Conservation (phyloP, 2,888 invertebrate genomes). For the Macropis europaea region DNA sequence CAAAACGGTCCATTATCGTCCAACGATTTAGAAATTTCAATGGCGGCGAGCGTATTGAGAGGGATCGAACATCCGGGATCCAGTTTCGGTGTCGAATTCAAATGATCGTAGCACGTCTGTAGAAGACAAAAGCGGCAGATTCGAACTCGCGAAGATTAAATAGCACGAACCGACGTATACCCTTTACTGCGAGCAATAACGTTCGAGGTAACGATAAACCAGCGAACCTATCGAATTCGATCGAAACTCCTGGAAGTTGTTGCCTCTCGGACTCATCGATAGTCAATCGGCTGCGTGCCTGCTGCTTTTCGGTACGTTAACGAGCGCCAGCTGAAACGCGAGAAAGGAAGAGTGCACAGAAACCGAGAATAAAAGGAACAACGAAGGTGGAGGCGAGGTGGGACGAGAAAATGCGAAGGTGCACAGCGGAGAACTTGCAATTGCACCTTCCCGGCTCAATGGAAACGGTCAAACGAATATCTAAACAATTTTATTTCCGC, state of each 20-base stretch:
- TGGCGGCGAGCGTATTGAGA: too few relatives aligned
- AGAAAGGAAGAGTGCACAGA: background rate
- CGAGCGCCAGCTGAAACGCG: conserved; percentile 12
- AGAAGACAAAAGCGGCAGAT: conserved; percentile 15
- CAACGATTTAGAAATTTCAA: background rate
- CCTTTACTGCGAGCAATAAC: conserved; percentile 32
- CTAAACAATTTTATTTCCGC: conserved; percentile 47
- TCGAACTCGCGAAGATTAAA: conserved; percentile 12
- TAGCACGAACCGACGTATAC: conserved; percentile 16
- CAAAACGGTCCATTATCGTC: too few relatives aligned
- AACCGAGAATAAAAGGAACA: conserved; percentile 20
- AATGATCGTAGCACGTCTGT: background rate
- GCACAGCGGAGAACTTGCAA: conserved; percentile 21
- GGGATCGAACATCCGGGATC: background rate
- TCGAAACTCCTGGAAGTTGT: conserved; percentile 40
- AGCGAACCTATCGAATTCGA: conserved; percentile 21
- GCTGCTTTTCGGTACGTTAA: conserved; percentile 40
- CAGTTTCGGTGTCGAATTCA: conserved; percentile 1
- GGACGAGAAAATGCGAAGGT: conserved; percentile 10
- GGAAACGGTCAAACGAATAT: conserved; percentile 47
- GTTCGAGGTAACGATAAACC: conserved; percentile 16
- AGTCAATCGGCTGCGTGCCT: conserved; percentile 47
- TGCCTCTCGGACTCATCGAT: conserved; percentile 47
- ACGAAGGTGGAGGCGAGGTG: conserved; percentile 3
- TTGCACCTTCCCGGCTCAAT: conserved; percentile 59